phyloP scores from a whole-genome alignment of 2,888 invertebrate species.

The Drepana falcataria region DNA sequence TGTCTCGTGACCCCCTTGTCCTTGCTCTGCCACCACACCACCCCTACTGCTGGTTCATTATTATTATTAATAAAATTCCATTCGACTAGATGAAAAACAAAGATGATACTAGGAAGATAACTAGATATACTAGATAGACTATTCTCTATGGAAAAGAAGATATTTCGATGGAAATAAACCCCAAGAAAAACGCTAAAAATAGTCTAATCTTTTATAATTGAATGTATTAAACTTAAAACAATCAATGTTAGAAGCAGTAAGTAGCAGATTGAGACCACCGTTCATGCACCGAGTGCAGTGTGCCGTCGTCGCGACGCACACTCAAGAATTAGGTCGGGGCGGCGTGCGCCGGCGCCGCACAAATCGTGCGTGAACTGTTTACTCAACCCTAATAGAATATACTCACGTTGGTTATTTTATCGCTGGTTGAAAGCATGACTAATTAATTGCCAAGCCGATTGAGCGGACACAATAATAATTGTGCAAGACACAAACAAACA shows the following conservation, averaged over 20 bases:
- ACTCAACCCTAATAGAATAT: conserved; percentile 30
- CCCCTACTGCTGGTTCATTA: conserved; percentile 16
- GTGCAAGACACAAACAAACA: no score
- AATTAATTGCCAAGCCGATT: conserved; percentile 23
- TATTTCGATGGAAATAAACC: conserved; percentile 3
- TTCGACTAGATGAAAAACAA: no score
- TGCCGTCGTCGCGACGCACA: conserved; percentile 24
- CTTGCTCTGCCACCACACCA: conserved; percentile 35
- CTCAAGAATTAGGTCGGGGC: conserved; percentile 49
- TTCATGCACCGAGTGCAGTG: conserved; percentile 18
- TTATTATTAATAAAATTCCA: no score
- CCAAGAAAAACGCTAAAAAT: not conserved
- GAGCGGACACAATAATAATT: conserved; percentile 8
- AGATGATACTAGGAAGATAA: no score
- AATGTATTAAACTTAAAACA: not conserved
- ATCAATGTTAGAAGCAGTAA: conserved; percentile 8
- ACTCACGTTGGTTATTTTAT: conserved; percentile 19
- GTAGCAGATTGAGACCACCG: conserved; percentile 14
- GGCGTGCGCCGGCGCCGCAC: conserved; percentile 54
- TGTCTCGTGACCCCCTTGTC: conserved; percentile 55
- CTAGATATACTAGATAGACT: no score
- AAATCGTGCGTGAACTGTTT: conserved; percentile 50
- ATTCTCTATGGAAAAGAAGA: no score
- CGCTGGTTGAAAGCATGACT: conserved; percentile 25
- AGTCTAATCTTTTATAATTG: not conserved